Conservation (phyloP, 1,140 invertebrate species). For the Lethrus apterus region DNA sequence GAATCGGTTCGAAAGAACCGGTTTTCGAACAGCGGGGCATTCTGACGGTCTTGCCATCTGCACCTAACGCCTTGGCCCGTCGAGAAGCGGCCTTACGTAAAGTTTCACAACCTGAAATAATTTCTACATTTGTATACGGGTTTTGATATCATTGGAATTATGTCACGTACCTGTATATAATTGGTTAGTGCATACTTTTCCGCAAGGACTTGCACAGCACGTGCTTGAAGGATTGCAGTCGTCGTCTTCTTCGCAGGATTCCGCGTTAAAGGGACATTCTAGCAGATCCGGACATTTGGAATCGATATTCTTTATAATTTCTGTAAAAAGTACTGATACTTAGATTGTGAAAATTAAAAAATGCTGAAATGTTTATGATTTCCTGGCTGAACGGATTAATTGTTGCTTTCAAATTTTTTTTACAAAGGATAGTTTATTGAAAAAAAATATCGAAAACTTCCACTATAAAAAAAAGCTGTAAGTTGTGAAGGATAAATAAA, state of each 20-base stretch:
- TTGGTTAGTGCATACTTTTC: constrained; percentile 42
- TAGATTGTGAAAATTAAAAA: not conserved
- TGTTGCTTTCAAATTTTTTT: not conserved
- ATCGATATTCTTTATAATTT: not conserved
- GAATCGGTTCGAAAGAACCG: constrained; percentile 69
- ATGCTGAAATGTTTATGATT: not conserved
- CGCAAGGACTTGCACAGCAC: constrained; percentile 42
- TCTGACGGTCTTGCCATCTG: constrained; percentile 45
- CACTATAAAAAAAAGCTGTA: not conserved
- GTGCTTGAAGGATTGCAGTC: constrained; percentile 39
- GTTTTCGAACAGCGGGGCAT: constrained; percentile 59
- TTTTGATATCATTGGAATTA: not conserved
- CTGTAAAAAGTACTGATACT: not conserved
- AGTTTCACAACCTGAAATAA: constrained; percentile 57
- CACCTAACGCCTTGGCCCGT: constrained; percentile 52
- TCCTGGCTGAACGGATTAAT: not conserved
- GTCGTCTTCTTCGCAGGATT: constrained; percentile 35
- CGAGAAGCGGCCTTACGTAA: constrained; percentile 52
- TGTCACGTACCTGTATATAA: constrained; percentile 38
- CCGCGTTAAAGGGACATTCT: constrained; percentile 39
- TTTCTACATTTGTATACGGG: not conserved
- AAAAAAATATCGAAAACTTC: not conserved
- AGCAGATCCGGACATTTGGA: constrained; percentile 37
- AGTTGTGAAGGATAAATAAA: too few species aligned
- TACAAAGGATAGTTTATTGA: not conserved